A percentile compares a stretch with the other conserved stretches of the same genome.
phyloP scores from a whole-genome alignment of 2,797 vertebrate genomes.

The Melanotaenia maccullochi region DNA sequence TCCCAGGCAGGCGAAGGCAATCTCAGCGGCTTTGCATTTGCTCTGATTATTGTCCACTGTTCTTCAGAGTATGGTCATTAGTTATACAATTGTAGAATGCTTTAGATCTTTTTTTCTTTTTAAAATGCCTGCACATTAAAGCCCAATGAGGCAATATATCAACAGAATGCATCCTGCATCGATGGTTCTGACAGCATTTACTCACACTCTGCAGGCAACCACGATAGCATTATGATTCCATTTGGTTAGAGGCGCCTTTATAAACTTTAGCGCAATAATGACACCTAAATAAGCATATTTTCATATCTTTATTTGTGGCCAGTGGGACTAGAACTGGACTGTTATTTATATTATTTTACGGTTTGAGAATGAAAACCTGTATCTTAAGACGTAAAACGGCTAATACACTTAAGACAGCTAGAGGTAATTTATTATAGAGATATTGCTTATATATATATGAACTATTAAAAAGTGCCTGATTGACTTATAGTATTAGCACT shows the following conservation, averaged over 20 bases:
- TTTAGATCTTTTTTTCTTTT: constrained; percentile 49
- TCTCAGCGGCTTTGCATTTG: constrained; percentile 63
- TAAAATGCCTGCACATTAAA: constrained; percentile 57
- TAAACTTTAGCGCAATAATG: constrained; percentile 54
- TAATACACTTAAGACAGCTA: not conserved
- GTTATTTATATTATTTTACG: not conserved
- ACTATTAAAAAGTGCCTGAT: not conserved
- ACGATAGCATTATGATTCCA: constrained; percentile 52
- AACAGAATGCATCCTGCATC: constrained; percentile 41
- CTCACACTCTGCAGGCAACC: constrained; percentile 52
- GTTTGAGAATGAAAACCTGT: not conserved
- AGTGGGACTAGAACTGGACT: not conserved
- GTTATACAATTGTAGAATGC: constrained; percentile 67
- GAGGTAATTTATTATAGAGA: not conserved
- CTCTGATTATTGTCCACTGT: constrained; percentile 65
- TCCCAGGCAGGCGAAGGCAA: constrained; percentile 57
- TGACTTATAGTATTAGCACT: not conserved
- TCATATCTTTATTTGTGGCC: too few species aligned
- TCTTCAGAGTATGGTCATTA: constrained; percentile 73
- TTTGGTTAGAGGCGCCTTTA: constrained; percentile 49
- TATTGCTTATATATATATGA: not conserved
- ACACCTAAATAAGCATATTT: constrained; percentile 25
- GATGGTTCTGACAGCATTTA: constrained; percentile 50
- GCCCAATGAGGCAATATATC: constrained; percentile 66
- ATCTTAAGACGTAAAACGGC: not conserved